A percentile compares a stretch with the other conserved stretches of the same genome.
phyloP scores from a whole-genome alignment of 2,797 vertebrate genomes.

The Sebastes wilsoni region DNA sequence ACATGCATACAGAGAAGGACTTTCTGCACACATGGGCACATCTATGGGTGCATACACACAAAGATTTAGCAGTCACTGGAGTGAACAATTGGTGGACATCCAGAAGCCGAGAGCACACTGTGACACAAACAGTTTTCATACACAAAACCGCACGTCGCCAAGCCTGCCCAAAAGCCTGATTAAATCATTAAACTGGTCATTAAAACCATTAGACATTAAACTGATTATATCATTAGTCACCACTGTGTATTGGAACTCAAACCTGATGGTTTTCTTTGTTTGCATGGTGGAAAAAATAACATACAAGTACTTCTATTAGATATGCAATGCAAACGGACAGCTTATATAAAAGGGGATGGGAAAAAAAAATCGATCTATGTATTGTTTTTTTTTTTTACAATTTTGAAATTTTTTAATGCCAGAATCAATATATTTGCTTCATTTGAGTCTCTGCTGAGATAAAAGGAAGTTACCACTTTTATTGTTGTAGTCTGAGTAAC shows the following conservation, averaged over 20 bases:
- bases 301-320: neutral
- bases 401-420: too few relatives aligned
- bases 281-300: neutral
- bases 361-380: too few relatives aligned
- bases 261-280: constrained; percentile 8
- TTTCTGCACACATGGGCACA: neutral
- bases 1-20: constrained; percentile 10
- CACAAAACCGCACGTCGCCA: constrained; percentile 5
- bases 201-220: constrained; percentile 28
- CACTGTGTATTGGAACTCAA: neutral
- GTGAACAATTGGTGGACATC: constrained; percentile 27
- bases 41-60: neutral
- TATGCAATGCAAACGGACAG: neutral
- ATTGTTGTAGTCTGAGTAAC: too few relatives aligned
- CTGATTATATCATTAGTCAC: constrained; percentile 21
- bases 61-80: constrained; percentile 8
- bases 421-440: too few relatives aligned
- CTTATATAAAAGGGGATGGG: neutral
- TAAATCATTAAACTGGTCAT: constrained; percentile 36
- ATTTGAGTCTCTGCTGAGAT: too few relatives aligned
- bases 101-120: constrained; percentile 5
- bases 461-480: too few relatives aligned
- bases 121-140: constrained; percentile 22
- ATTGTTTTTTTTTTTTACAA: too few relatives aligned
- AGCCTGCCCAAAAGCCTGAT: constrained; percentile 14